These are phyloP conservation scores for Rhinolophus ferrumequinum DNA, from an alignment of 2,113 vertebrate species.

Conservation along the genomic window DNA sequence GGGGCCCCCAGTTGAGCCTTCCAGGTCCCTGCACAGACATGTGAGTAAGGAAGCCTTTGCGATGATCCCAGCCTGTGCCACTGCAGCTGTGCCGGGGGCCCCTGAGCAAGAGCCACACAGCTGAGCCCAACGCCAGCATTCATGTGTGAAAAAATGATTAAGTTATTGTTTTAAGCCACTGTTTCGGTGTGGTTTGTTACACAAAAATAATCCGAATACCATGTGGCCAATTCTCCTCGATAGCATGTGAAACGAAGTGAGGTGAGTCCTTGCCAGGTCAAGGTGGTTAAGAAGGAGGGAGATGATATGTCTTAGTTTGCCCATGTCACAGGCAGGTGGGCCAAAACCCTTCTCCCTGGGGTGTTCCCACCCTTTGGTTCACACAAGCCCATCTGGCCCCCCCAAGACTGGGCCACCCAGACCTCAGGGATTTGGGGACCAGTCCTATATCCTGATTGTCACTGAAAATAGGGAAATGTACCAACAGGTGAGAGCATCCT, in stretches of 20 bases:
- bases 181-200: not conserved
- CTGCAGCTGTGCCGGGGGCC: not conserved
- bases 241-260: no score
- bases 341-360: not conserved
- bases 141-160: not conserved
- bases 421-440: not conserved
- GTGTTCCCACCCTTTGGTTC: no score
- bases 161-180: not conserved
- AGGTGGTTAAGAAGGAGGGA: not conserved
- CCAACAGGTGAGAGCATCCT: no score
- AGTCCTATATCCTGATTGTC: no score
- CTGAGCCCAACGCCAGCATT: not conserved
- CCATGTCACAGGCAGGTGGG: not conserved
- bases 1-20: no score
- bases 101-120: not conserved
- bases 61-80: no score
- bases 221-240: not conserved
- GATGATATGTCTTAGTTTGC: not conserved
- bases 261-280: not conserved
- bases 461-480: rapidly evolving
- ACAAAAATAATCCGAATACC: not conserved
- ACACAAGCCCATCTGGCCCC: not conserved
- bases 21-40: not conserved
- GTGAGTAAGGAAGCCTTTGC: not conserved
- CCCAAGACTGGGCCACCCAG: not conserved